These are phyloP conservation scores for Leiothrix lutea DNA, from an alignment of 2,113 vertebrate species.

Conservation along the genomic window DNA sequence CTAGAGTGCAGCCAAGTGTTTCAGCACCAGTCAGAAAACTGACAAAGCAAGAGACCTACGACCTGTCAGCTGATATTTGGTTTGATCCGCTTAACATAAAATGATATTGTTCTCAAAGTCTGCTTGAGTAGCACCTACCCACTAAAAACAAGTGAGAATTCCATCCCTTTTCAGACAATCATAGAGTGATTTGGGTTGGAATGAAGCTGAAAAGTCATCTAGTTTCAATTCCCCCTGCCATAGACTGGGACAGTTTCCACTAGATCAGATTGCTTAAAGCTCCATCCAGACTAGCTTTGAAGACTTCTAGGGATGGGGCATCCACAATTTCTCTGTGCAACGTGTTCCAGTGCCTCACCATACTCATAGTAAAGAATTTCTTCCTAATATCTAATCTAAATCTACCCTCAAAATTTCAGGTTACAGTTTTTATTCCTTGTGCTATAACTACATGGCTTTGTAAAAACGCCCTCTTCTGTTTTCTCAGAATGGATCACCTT, in stretches of 20 bases:
- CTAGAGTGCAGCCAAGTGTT: constrained; percentile 47
- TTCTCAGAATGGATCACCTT: not conserved
- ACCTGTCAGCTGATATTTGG: too few relatives aligned
- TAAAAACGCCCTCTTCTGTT: not conserved
- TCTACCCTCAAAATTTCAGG: not conserved
- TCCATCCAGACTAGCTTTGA: not conserved
- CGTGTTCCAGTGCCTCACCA: not conserved
- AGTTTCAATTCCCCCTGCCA: not conserved
- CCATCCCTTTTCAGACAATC: not conserved
- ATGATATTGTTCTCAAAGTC: not conserved
- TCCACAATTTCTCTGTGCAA: not conserved
- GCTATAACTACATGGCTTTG: not conserved
- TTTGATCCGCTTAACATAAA: not conserved
- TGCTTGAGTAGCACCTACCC: not conserved
- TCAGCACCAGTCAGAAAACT: not conserved
- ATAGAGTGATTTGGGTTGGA: not conserved
- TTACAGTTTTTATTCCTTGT: not conserved
- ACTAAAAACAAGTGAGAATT: not conserved
- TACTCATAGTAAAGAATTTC: fast-evolving
- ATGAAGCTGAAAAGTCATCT: not conserved
- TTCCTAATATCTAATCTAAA: not conserved
- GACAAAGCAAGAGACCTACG: not conserved
- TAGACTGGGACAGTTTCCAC: not conserved
- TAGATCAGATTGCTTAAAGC: not conserved
- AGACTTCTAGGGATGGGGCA: not conserved